Evolutionary conservation across 2,797 vertebrate species (phyloP).

Genomic region (Bradypus variegatus): DNA sequence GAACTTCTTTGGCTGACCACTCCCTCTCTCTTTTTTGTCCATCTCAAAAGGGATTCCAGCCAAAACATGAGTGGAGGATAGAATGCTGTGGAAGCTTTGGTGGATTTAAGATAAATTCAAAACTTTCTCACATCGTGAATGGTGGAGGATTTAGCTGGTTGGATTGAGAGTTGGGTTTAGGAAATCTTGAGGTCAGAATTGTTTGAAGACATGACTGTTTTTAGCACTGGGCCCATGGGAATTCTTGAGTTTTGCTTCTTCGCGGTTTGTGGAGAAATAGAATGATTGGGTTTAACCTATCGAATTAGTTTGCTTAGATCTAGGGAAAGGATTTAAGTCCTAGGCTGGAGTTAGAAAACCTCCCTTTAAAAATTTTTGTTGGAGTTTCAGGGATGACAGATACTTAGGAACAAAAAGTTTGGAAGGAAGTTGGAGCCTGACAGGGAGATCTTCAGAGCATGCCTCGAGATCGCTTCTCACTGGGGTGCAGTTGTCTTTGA

Average conservation of each 20-base stretch:
- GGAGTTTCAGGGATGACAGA: background rate
- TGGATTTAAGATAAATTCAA: slow-evolving; percentile 30
- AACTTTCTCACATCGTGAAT: slow-evolving; percentile 37
- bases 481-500: background rate
- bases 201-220: slow-evolving; percentile 23
- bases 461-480: background rate
- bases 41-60: slow-evolving; percentile 11
- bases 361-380: background rate
- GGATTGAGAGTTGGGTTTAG: background rate
- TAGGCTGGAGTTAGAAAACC: background rate
- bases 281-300: background rate
- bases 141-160: slow-evolving; percentile 9
- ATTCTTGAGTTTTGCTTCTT: slow-evolving; percentile 6
- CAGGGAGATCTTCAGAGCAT: background rate
- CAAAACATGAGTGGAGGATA: background rate
- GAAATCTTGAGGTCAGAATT: slow-evolving; percentile 10
- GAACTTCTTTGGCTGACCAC: background rate
- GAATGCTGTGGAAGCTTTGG: background rate
- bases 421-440: background rate
- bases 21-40: background rate
- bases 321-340: background rate
- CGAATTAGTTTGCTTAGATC: slow-evolving; percentile 12
- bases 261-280: background rate
- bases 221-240: background rate
- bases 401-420: background rate